Percentiles rank a stretch among this genome's conserved stretches.
Evolutionary conservation across 2,888 invertebrate genomes (phyloP).

Genomic region (Cosmia pyralina): DNA sequence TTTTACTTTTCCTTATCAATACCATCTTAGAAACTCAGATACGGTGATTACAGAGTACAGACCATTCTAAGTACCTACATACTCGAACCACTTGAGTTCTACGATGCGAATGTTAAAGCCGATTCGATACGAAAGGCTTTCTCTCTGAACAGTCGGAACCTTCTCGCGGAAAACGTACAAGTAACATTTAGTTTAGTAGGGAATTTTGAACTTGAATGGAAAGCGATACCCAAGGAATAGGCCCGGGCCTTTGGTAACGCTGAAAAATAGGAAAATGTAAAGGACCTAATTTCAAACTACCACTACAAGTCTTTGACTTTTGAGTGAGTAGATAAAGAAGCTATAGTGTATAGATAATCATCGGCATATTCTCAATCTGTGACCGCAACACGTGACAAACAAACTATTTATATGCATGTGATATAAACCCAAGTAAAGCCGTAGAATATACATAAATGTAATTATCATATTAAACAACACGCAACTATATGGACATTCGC

Average conservation of each 20-base stretch:
- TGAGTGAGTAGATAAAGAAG: neutral
- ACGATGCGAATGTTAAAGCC: conserved; percentile 10
- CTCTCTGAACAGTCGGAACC: neutral
- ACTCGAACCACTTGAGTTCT: conserved; percentile 6
- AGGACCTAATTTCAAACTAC: too few relatives aligned
- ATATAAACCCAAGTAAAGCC: conserved; percentile 20
- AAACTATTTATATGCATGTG: neutral
- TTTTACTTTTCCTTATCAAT: conserved; percentile 37
- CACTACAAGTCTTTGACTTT: neutral
- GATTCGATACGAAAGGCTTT: neutral
- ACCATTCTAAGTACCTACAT: conserved; percentile 6
- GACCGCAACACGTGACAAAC: conserved; percentile 19
- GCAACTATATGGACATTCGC: conserved; percentile 30
- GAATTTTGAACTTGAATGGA: too few relatives aligned
- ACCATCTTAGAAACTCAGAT: conserved; percentile 45
- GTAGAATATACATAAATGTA: conserved; percentile 15
- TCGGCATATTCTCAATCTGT: neutral
- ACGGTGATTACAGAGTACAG: conserved; percentile 20
- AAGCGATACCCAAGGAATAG: too few relatives aligned
- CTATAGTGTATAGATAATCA: neutral
- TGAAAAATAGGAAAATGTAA: too few relatives aligned
- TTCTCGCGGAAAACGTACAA: too few relatives aligned
- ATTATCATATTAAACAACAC: conserved; percentile 32
- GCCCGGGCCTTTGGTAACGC: too few relatives aligned
- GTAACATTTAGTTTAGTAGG: too few relatives aligned